These are phyloP conservation scores for Sylvicapra grimmia DNA, from an alignment of 2,113 vertebrate genomes.

Conservation along the genomic window DNA sequence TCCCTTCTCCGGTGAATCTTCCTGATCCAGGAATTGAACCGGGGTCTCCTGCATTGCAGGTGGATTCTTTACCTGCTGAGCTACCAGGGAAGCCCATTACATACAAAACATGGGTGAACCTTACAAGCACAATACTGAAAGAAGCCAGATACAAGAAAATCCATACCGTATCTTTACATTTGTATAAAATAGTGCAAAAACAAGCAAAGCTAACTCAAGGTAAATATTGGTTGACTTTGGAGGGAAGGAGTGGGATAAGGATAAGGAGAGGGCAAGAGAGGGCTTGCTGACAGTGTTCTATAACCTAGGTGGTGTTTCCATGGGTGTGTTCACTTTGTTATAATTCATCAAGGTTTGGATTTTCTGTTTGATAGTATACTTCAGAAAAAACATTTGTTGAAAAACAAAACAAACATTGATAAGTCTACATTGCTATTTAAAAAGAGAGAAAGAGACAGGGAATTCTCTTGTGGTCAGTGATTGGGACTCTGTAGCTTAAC, in stretches of 20 bases:
- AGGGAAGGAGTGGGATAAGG: neutral
- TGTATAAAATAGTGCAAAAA: neutral
- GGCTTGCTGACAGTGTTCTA: neutral
- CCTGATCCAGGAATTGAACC: too few relatives aligned
- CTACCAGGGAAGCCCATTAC: neutral
- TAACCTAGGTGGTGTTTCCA: neutral
- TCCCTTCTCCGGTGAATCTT: too few relatives aligned
- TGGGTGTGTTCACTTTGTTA: neutral
- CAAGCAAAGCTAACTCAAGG: neutral
- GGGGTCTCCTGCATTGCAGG: neutral
- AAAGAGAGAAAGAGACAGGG: neutral
- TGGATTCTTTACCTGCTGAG: neutral
- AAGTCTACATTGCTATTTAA: neutral
- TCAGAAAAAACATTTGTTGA: neutral
- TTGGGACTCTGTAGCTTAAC: neutral
- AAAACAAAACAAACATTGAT: neutral
- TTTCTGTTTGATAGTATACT: neutral
- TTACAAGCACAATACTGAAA: neutral
- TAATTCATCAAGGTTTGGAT: neutral
- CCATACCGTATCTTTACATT: neutral
- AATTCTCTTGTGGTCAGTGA: neutral
- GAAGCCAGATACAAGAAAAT: neutral
- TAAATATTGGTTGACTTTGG: neutral
- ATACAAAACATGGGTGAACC: neutral
- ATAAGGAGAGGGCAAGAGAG: neutral